These are phyloP conservation scores for Zaprionus lineosus DNA, from an alignment of 2,888 invertebrate species.

Conservation along the genomic window DNA sequence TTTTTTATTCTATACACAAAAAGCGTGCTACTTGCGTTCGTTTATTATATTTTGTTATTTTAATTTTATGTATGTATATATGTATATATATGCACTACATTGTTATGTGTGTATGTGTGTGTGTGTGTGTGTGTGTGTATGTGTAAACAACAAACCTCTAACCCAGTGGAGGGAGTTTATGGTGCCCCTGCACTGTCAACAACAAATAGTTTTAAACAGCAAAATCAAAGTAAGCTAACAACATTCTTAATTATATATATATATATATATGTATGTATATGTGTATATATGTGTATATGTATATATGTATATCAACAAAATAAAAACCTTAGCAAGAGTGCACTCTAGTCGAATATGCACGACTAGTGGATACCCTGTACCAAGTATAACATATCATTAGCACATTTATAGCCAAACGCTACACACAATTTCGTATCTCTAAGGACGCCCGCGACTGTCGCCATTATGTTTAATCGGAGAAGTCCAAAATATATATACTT, in stretches of 20 bases:
- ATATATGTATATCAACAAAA: not conserved
- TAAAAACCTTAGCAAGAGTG: conserved; percentile 4
- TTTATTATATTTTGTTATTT: too few relatives aligned
- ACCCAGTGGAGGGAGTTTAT: conserved; percentile 67
- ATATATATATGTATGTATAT: too few relatives aligned
- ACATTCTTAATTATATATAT: too few relatives aligned
- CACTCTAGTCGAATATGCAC: conserved; percentile 22
- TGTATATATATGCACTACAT: conserved; percentile 21
- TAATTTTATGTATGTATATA: conserved; percentile 29
- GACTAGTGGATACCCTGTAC: conserved; percentile 40
- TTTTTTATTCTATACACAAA: conserved; percentile 62
- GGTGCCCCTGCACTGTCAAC: conserved; percentile 65
- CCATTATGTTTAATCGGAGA: too few relatives aligned
- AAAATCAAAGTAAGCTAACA: too few relatives aligned
- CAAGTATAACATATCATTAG: not conserved
- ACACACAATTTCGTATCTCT: too few relatives aligned
- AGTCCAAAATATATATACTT: too few relatives aligned
- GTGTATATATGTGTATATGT: too few relatives aligned
- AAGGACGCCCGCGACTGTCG: too few relatives aligned
- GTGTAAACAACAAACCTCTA: conserved; percentile 51
- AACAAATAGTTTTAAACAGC: conserved; percentile 20
- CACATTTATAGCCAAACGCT: too few relatives aligned
- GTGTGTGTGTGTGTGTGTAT: conserved; percentile 23
- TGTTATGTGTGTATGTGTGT: conserved; percentile 34
- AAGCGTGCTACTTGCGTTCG: conserved; percentile 69